Base-by-base conservation (phyloP, 1,140 invertebrate genomes). In the Megathymus violae region DNA sequence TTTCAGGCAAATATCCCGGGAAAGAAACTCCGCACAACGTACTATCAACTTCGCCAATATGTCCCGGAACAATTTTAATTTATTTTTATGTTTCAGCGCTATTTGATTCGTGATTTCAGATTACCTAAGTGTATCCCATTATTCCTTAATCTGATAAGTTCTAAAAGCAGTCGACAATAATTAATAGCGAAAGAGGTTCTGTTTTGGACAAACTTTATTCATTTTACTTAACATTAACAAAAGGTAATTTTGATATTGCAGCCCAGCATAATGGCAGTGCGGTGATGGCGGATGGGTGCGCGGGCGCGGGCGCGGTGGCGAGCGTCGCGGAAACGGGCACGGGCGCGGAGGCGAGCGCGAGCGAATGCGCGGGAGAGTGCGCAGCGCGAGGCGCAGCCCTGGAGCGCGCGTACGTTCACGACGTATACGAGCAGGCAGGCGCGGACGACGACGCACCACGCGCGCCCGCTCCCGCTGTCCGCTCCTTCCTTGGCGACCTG, bases 391-490 rank as follows among this genome's bases (percentile, higher is more conserved):
- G 92, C 38, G 93, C 97, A 71, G 97, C 97, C 74, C 93, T 98
- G 78, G 97, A 98, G 93, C 95, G 97, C 89, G 96, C 97, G 52
- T 98, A 98, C 89, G 98, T 99, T 13, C 97, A 98, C 89, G 97
- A 98, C 79, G 97, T 98, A 51, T 99, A 98, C 92, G 95, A 98
- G 80, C 95, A 97, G 87, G 88, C 87, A 4, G 88, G 85, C 64
- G 84, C 71, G 16, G 74, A 76, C 13, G 95, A 96, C 70, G 96
- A 95, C 66, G 94, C 94, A 89, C 94, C 95, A 15, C 94, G 92
- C 54, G 94, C 94, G 64, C 94, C 95, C 62, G 97, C 97, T 94
- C 97, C 97, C 14, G 93, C 94, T 71, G 96, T 98, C 50, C 94
- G 95, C 74, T 94, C 97, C 76, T 98, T 99, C 90, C 93, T 99